phyloP scores from a whole-genome alignment of 1,140 invertebrate genomes.

The Diploscapter pachys region DNA sequence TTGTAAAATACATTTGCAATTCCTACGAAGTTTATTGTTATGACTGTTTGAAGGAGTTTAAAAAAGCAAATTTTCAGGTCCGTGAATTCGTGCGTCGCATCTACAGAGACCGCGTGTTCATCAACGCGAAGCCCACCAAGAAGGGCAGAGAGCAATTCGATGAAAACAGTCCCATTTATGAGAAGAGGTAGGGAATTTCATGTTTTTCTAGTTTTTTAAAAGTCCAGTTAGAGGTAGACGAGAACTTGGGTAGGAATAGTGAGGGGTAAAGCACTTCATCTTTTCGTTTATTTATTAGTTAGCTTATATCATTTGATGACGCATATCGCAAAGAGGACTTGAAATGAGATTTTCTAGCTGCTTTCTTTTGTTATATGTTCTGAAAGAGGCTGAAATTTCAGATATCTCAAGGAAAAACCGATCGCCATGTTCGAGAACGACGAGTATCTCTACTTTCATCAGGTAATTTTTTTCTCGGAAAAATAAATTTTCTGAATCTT shows the following conservation, averaged over 20 bases:
- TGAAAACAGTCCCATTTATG: conserved; percentile 76
- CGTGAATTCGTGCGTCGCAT: conserved; percentile 79
- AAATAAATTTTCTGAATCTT: conserved; percentile 32
- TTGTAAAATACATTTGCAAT: no score
- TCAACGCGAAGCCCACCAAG: conserved; percentile 80
- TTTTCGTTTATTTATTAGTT: no score
- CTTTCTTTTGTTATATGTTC: not conserved
- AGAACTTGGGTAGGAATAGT: no score
- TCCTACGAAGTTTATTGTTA: no score
- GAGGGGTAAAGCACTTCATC: no score
- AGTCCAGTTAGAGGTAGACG: no score
- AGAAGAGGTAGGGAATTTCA: conserved; percentile 79
- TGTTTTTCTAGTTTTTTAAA: not conserved
- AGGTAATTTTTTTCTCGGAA: conserved; percentile 60
- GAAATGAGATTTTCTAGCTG: no score
- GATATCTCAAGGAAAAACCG: conserved; percentile 76
- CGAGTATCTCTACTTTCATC: conserved; percentile 74
- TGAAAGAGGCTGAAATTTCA: not conserved
- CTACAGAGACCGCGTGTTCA: conserved; percentile 83
- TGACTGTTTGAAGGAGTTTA: no score
- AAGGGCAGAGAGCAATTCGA: conserved; percentile 60
- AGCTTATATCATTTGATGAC: no score
- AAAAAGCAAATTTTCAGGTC: conserved; percentile 9
- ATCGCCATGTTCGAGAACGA: conserved; percentile 82
- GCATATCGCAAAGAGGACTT: no score